phyloP scores from a whole-genome alignment of 2,888 invertebrate genomes.

The Corythucha ciliata region DNA sequence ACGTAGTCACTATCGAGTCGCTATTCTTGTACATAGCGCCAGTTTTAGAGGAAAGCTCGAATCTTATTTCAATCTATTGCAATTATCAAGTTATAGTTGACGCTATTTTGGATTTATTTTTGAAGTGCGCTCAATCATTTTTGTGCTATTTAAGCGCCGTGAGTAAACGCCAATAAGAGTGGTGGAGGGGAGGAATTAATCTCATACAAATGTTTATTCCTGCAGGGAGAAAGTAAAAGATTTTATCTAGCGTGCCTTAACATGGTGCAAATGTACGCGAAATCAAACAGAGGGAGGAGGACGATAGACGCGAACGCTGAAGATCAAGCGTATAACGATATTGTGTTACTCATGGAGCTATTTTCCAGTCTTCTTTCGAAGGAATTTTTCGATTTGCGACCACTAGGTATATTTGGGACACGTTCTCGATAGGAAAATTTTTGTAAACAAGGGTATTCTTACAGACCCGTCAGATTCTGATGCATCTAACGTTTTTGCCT shows the following conservation, averaged over 20 bases:
- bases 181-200: too few relatives aligned
- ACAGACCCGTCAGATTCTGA: neutral
- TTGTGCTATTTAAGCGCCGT: conserved; percentile 50
- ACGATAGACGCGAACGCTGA: conserved; percentile 56
- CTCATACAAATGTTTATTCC: conserved; percentile 35
- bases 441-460: neutral
- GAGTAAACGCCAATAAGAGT: too few relatives aligned
- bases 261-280: conserved; percentile 59
- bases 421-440: neutral
- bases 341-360: conserved; percentile 69
- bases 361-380: conserved; percentile 45
- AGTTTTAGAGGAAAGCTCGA: conserved; percentile 56
- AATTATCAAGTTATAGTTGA: conserved; percentile 72
- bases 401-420: conserved; percentile 22
- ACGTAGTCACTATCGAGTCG: conserved; percentile 43
- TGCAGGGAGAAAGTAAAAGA: conserved; percentile 51
- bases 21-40: conserved; percentile 54
- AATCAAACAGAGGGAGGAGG: conserved; percentile 55
- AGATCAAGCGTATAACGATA: conserved; percentile 66
- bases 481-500: conserved; percentile 38
- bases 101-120: conserved; percentile 56
- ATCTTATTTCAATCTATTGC: conserved; percentile 62
- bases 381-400: conserved; percentile 39
- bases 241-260: conserved; percentile 59
- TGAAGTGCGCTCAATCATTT: conserved; percentile 59